Conservation (phyloP, 2,113 vertebrate genomes). For the Hippocampus mohnikei region DNA sequence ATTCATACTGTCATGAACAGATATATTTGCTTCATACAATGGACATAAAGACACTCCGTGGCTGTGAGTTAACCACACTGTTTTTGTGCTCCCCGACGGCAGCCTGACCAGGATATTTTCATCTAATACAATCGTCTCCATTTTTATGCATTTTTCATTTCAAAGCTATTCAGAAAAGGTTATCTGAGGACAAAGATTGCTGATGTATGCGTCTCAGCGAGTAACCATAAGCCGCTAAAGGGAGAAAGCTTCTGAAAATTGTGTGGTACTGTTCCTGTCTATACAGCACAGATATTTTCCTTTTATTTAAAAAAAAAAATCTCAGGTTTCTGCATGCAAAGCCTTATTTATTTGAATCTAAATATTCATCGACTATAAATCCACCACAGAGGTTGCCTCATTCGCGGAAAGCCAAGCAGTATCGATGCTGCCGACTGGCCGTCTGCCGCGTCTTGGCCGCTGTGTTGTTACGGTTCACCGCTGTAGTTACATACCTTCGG, state of each 20-base stretch:
- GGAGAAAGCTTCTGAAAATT: not conserved
- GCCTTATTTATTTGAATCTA: slow-evolving; percentile 36
- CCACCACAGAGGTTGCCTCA: slow-evolving; percentile 1
- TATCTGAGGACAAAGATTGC: slow-evolving; percentile 35
- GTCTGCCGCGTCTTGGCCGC: slow-evolving; percentile 32
- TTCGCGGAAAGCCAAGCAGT: slow-evolving; percentile 42
- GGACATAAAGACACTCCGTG: no score
- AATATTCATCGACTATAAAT: slow-evolving; percentile 9
- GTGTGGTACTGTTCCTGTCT: slow-evolving; percentile 40
- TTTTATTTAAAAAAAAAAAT: not conserved
- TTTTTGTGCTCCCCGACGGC: not conserved
- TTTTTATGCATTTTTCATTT: slow-evolving; percentile 40
- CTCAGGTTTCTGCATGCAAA: slow-evolving; percentile 12
- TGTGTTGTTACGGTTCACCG: slow-evolving; percentile 39
- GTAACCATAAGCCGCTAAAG: slow-evolving; percentile 43
- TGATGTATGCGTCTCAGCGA: slow-evolving; percentile 30
- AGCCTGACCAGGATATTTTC: not conserved
- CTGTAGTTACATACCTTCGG: slow-evolving; percentile 23
- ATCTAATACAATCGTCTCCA: not conserved
- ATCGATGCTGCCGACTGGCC: slow-evolving; percentile 34
- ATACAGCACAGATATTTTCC: slow-evolving; percentile 11
- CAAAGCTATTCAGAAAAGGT: slow-evolving; percentile 25
- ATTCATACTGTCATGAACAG: no score
- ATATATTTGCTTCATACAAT: no score
- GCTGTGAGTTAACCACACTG: no score